A percentile compares a stretch with the other conserved stretches of the same genome.
phyloP scores from a whole-genome alignment of 2,888 invertebrate genomes.

The Epistrophe grossulariae region DNA sequence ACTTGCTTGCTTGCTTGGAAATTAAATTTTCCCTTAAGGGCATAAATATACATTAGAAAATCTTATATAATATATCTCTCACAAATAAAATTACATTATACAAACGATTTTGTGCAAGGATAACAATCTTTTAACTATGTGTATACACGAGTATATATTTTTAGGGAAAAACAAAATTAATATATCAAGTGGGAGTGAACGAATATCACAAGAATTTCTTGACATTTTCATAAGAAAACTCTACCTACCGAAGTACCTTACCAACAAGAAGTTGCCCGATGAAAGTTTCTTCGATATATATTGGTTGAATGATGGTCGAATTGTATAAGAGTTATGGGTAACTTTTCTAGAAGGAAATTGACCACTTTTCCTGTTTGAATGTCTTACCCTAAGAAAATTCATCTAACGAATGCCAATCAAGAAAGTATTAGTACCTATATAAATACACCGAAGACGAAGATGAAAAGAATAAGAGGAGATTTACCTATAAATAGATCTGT shows the following conservation, averaged over 20 bases:
- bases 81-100: slow-evolving; percentile 51
- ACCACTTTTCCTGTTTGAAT: slow-evolving; percentile 56
- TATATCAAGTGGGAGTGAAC: slow-evolving; percentile 48
- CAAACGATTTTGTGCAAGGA: slow-evolving; percentile 44
- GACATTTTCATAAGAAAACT: background rate
- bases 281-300: slow-evolving; percentile 7
- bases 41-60: slow-evolving; percentile 21
- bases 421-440: slow-evolving; percentile 32
- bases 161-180: slow-evolving; percentile 46
- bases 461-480: slow-evolving; percentile 4
- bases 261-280: background rate
- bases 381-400: background rate
- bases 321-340: slow-evolving; percentile 2
- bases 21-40: slow-evolving; percentile 66
- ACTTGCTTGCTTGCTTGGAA: slow-evolving; percentile 16
- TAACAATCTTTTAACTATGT: slow-evolving; percentile 35
- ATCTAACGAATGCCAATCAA: slow-evolving; percentile 63
- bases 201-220: background rate
- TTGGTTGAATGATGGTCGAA: slow-evolving; percentile 2
- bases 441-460: background rate
- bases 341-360: slow-evolving; percentile 54
- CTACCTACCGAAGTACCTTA: background rate
- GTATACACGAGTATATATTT: slow-evolving; percentile 7
- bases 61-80: slow-evolving; percentile 33
- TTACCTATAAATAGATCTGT: too few species aligned